Evolutionary conservation across 2,888 invertebrate species (phyloP), one percentile per base, ranked within the genome.

Genomic region (Conchocele bisecta): DNA sequence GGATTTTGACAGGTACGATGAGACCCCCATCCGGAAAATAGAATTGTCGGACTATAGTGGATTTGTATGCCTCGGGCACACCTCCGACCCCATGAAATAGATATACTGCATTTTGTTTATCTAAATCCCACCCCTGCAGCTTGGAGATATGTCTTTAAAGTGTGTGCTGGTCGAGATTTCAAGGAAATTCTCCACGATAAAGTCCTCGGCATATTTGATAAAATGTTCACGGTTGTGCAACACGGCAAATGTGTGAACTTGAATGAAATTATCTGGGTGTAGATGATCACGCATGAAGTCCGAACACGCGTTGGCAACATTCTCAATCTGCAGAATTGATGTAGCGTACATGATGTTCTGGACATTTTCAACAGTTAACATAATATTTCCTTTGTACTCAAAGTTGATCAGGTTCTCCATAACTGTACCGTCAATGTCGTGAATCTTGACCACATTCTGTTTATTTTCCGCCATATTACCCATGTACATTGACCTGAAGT

Each of bases 401-500:
- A 90, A 92, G 56, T 90, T 85, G 9, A 92, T 83, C 5, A 92
- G 83, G 15, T 83, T 83, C 33, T 85, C 86, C 73, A 91, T 81
- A 6, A 91, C 90, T 29, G 73, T 76, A 46, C 86, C 89, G 60
- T 91, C 89, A 35, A 91, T 88, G 73, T 91, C 91, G 68, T 90
- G 84, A 39, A 91, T 89, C 17, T 83, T 84, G 15, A 90, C 74
- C 11, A 78, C 71, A 35, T 81, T 79, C 60, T 88, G 84, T 29
- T 79, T 81, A 51, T 89, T 86, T 70, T 91, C 91, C 3, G 88
- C 78, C 90, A 92, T 90, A 63, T 91, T 87, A 1, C 90, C 90
- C 24, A 88, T 86, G 81, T 92, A 92, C 92, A 92, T 92, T 35
- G 90, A 89, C 26, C 88, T 84, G 80, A 92, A 92, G 75, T 92